Conservation (phyloP, 1,140 invertebrate genomes). For the Helicorthomorpha holstii region DNA sequence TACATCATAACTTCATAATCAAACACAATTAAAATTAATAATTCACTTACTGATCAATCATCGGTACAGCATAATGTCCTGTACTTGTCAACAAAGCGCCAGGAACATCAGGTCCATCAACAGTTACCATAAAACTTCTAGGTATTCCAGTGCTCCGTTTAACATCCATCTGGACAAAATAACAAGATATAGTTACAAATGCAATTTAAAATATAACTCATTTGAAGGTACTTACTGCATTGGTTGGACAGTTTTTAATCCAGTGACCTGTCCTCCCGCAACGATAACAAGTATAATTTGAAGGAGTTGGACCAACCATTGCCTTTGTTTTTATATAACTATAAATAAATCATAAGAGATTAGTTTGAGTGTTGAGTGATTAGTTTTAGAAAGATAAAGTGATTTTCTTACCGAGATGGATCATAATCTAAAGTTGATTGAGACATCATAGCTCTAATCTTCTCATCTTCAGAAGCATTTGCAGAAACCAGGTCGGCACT, state of each 20-base stretch:
- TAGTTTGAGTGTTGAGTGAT: constrained; percentile 14
- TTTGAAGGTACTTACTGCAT: constrained; percentile 29
- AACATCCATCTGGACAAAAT: constrained; percentile 7
- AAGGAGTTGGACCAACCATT: constrained; percentile 65
- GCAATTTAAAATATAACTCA: neutral
- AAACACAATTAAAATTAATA: constrained; percentile 1
- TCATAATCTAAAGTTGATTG: constrained; percentile 94
- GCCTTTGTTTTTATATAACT: constrained; percentile 77
- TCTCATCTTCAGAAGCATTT: constrained; percentile 88
- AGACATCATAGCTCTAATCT: constrained; percentile 90
- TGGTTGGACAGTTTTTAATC: constrained; percentile 80
- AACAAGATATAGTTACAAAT: neutral
- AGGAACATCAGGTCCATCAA: constrained; percentile 69
- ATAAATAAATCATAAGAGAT: constrained; percentile 18
- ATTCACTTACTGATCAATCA: constrained; percentile 67
- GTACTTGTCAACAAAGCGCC: constrained; percentile 86
- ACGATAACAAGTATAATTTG: constrained; percentile 78
- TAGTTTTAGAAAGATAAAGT: constrained; percentile 3
- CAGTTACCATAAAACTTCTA: constrained; percentile 83
- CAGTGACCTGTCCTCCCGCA: constrained; percentile 86
- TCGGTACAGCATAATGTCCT: constrained; percentile 78
- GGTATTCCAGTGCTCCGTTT: constrained; percentile 95
- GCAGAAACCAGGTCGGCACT: constrained; percentile 70
- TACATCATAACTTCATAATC: neutral
- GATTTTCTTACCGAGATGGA: constrained; percentile 66